Evolutionary conservation across 2,113 vertebrate genomes (phyloP).

Genomic region (Psammodynastes pulverulentus): DNA sequence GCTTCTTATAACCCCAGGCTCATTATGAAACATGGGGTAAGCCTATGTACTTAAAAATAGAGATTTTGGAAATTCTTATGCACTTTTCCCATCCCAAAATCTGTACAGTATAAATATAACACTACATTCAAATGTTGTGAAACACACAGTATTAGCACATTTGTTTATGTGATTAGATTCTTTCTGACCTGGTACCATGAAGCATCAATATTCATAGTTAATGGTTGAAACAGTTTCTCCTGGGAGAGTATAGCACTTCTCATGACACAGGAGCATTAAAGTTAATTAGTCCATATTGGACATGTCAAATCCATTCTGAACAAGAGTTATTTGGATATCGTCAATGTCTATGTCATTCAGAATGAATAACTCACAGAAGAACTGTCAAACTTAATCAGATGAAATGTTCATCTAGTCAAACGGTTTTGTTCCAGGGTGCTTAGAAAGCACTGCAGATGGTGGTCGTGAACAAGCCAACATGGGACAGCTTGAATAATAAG

Average conservation of each 20-base stretch:
- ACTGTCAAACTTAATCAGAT: not conserved
- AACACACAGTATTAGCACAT: not conserved
- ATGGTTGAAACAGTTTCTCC: conserved; percentile 5
- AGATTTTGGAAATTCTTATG: conserved; percentile 13
- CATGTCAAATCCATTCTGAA: conserved; percentile 13
- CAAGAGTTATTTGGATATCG: not conserved
- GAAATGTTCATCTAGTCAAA: not conserved
- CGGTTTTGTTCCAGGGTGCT: not conserved
- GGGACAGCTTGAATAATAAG: not conserved
- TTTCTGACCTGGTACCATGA: conserved; percentile 21
- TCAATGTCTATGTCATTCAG: not conserved
- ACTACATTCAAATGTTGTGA: not conserved
- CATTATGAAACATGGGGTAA: conserved; percentile 19
- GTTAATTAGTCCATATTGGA: conserved; percentile 16
- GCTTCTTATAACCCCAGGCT: conserved; percentile 9
- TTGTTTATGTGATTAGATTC: conserved; percentile 31
- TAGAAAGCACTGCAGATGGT: not conserved
- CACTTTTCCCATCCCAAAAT: not conserved
- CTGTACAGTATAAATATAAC: not conserved
- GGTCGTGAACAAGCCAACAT: not conserved
- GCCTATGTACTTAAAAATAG: not conserved
- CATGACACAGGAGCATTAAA: not conserved
- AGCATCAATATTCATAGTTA: not conserved
- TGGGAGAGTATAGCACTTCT: not conserved
- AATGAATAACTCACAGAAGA: not conserved